Evolutionary conservation across 2,888 invertebrate species (phyloP).

Genomic region (Tenthredo livida): DNA sequence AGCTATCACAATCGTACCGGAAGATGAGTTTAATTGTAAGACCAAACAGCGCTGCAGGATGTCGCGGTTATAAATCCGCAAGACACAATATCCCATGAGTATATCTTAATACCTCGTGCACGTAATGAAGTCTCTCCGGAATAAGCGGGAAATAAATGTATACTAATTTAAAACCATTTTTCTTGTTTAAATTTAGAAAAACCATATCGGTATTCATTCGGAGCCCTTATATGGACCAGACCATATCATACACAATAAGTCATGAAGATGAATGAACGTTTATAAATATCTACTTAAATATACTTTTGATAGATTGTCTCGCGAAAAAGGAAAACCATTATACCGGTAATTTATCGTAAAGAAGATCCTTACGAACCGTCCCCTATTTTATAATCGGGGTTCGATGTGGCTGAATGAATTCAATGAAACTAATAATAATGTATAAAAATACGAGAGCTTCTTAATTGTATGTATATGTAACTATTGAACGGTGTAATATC

Average conservation of each 20-base stretch:
- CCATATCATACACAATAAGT: neutral
- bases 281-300: neutral
- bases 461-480: neutral
- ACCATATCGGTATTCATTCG: neutral
- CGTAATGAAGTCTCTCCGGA: neutral
- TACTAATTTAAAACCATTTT: neutral
- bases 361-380: too few species aligned
- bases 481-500: neutral
- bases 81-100: conserved; percentile 22
- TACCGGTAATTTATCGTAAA: neutral
- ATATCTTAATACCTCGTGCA: neutral
- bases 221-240: too few species aligned
- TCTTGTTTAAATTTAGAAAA: neutral
- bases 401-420: neutral
- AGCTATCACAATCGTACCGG: neutral
- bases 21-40: neutral
- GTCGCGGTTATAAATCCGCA: conserved; percentile 18
- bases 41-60: conserved; percentile 14
- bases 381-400: neutral
- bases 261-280: neutral
- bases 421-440: neutral
- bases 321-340: neutral
- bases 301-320: neutral
- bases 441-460: neutral
- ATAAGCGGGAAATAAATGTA: neutral